Conservation (phyloP, 2,797 vertebrate species). For the Lithobates pipiens region DNA sequence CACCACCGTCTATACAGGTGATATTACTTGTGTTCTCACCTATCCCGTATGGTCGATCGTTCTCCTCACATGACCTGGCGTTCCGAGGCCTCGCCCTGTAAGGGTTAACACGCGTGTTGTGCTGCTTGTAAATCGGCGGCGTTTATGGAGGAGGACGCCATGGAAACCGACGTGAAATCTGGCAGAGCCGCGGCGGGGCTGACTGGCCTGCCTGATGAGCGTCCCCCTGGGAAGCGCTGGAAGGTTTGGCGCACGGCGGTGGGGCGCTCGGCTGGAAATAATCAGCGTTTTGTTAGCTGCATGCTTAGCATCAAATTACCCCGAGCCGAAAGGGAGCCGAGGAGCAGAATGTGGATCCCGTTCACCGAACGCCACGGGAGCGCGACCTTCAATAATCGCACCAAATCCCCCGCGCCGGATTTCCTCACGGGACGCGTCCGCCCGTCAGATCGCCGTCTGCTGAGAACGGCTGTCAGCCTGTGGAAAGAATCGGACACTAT, state of each 20-base stretch:
- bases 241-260: constrained; percentile 31
- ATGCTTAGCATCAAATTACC: constrained; percentile 57
- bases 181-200: constrained; percentile 1
- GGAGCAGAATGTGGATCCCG: background rate
- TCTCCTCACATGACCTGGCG: constrained; percentile 10
- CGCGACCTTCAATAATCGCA: constrained; percentile 2
- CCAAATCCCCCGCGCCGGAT: background rate
- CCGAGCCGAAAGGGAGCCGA: constrained; percentile 26
- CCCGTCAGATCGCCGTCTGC: background rate
- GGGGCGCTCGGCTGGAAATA: constrained; percentile 50
- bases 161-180: constrained; percentile 32
- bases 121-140: constrained; percentile 5
- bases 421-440: background rate
- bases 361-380: constrained; percentile 9
- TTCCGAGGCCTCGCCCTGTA: background rate
- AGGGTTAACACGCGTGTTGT: constrained; percentile 41
- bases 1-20: too few relatives aligned
- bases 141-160: constrained; percentile 13
- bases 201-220: constrained; percentile 40
- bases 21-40: background rate
- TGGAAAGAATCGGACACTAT: too few relatives aligned
- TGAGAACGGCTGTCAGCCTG: too few relatives aligned
- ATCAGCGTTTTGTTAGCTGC: constrained; percentile 47
- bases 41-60: background rate
- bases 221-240: constrained; percentile 35